Base-by-base conservation (phyloP, 2,888 invertebrate species). In the Lochmaea crataegi region DNA sequence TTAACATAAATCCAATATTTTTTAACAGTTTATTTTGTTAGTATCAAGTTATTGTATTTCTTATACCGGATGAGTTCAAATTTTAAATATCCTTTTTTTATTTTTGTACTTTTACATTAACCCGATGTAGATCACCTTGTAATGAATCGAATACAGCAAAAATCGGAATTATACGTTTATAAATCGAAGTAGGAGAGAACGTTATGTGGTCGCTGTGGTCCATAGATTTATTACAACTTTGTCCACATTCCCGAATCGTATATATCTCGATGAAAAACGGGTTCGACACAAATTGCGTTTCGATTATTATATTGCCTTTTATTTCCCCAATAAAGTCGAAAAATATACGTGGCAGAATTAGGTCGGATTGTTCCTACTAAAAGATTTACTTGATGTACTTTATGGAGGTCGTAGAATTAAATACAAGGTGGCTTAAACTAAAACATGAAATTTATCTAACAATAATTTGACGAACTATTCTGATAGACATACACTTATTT, bases 171-270 rank as follows among this genome's bases (percentile, higher is more conserved):
- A 48, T 63, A 41, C 45, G 67, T 69, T 63, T 69, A 69, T 69
- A 69, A 69, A 69, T 69, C 63, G 64, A 56, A 64, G 56, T 16
- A 32, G 22, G 1, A 38, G 60, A 68, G 68, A 11, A 26, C 42
- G 81, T 80, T 80, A 82, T 81, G 82, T 83, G 83, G 32, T 60
- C 82, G 82, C 80, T 84, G 85, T 80, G 85, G 85, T 84, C 82
- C 77, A 75, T 82, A 84, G 85, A 85, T 85, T 85, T 85, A 85
- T 85, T 83, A 81, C 82, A 80, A 84, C 79, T 80, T 79, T 79
- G 84, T 84, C 82, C 82, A 80, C 81, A 83, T 70, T 71, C 63
- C 68, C 71, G 81, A 65, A 73, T 67, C 75, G 74, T 72, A 75
- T 72, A 72, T 74, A 57, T 74, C 70, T 79, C 60, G 78, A 81